Evolutionary conservation across 2,113 vertebrate species (phyloP), one percentile per base, ranked within the genome.

Genomic region (Heliornis fulica): DNA sequence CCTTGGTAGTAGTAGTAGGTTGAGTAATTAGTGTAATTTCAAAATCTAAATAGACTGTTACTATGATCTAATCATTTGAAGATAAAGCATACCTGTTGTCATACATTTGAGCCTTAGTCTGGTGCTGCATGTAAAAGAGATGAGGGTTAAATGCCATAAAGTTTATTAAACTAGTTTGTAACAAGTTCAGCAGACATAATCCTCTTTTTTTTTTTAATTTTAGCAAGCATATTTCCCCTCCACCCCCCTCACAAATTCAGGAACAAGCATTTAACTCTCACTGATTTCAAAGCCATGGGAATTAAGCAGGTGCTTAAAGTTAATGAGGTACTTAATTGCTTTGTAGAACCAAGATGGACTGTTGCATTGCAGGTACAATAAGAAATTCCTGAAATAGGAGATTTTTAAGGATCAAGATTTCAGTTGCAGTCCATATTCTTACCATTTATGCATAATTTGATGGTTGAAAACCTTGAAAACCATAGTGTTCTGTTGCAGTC

Each of bases 271-370:
- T 40, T 90, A 70, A 90, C 75, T 88, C 92, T 94, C 93, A 77
- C 76, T 83, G 72, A 83, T 89, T 95, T 90, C 93, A 96, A 92
- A 93, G 72, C 76, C 83, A 83, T 89, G 94, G 93, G 95, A 96
- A 93, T 94, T 92, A 83, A 86, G 82, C 87, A 93, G 87, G 93
- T 95, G 89, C 87, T 94, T 96, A 90, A 94, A 95, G 90, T 86
- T 96, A 97, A 97, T 88, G 92, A 96, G 64, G 79, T 94, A 77
- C 90, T 94, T 97, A 96, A 96, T 96, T 96, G 92, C 90, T 95
- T 94, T 94, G 68, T 88, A 95, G 79, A 90, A 68, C 86, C 76
- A 92, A 93, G 92, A 71, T 87, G 83, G 93, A 94, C 92, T 64
- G 40, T 93, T 94, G 71, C 43, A 68, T 78, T 77, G 40, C 43